Evolutionary conservation across 2,113 vertebrate genomes (phyloP).

Genomic region (Anarrhichthys ocellatus): DNA sequence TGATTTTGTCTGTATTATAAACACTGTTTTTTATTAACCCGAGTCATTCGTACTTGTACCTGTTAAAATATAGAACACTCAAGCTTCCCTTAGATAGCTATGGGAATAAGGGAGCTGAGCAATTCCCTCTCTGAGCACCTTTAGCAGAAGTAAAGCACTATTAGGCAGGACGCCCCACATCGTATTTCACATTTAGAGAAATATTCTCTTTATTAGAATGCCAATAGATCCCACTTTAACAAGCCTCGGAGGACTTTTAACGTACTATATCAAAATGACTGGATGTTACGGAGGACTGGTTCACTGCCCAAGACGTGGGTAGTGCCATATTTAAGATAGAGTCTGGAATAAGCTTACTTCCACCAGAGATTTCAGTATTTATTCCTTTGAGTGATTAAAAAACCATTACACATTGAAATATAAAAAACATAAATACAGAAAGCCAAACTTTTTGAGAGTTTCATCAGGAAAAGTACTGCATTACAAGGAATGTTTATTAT

Average conservation of each 20-base stretch:
- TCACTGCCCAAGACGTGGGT: not conserved
- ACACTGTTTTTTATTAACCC: not conserved
- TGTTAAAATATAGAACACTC: constrained; percentile 29
- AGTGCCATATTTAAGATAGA: not conserved
- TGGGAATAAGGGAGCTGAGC: constrained; percentile 14
- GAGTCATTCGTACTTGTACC: not conserved
- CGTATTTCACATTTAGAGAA: constrained; percentile 52
- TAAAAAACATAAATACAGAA: not conserved
- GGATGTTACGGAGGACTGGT: constrained; percentile 6
- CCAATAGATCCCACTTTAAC: constrained; percentile 57
- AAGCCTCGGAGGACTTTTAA: constrained; percentile 43
- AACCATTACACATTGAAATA: not conserved
- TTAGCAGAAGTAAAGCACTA: constrained; percentile 43
- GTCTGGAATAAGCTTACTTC: not conserved
- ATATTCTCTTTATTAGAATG: constrained; percentile 60
- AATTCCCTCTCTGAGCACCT: constrained; percentile 43
- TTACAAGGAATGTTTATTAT: not conserved
- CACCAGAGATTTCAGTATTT: not conserved
- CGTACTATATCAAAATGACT: constrained; percentile 39
- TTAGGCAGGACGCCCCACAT: constrained; percentile 25
- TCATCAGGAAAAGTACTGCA: not conserved
- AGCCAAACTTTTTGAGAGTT: not conserved
- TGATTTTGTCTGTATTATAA: not conserved
- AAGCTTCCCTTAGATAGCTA: not conserved
- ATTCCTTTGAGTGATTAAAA: constrained; percentile 22